Percentiles rank a stretch among this genome's conserved stretches.
These are phyloP conservation scores for Hirtodrosophila histrioides DNA, from an alignment of 2,888 invertebrate species.

Conservation along the genomic window DNA sequence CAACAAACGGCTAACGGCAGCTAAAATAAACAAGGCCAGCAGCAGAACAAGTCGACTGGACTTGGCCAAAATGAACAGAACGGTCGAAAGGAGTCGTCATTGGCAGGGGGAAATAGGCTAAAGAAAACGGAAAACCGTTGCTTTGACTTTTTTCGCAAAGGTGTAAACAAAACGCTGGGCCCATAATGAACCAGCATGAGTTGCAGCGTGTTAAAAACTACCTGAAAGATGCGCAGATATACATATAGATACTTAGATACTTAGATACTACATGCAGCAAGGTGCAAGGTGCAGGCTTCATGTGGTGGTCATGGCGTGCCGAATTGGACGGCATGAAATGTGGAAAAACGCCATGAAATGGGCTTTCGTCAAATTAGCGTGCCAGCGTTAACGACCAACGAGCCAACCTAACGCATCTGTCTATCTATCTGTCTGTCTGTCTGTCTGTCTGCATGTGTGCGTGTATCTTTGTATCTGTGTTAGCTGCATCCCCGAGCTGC, in stretches of 20 bases:
- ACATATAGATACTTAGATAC: conserved; percentile 34
- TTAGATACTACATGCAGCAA: conserved; percentile 25
- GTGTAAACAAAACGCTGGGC: conserved; percentile 67
- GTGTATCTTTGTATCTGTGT: conserved; percentile 24
- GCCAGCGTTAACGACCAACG: conserved; percentile 73
- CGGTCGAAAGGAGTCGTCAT: conserved; percentile 25
- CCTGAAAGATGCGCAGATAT: conserved; percentile 57
- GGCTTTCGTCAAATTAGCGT: conserved; percentile 83
- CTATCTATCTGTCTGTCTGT: conserved; percentile 8
- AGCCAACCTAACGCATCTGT: conserved; percentile 18
- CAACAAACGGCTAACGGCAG: conserved; percentile 60
- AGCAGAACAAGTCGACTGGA: conserved; percentile 8
- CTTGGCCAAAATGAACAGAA: conserved; percentile 5
- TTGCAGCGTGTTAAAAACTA: conserved; percentile 72
- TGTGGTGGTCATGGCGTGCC: conserved; percentile 46
- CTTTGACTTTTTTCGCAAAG: conserved; percentile 69
- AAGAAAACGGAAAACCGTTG: conserved; percentile 43
- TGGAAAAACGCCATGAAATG: conserved; percentile 79
- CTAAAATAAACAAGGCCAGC: conserved; percentile 61
- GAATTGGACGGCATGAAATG: conserved; percentile 69
- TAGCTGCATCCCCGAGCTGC: conserved; percentile 24
- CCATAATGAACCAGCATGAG: conserved; percentile 47
- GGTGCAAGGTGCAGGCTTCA: conserved; percentile 39
- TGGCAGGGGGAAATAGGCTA: conserved; percentile 42
- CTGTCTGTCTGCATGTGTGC: conserved; percentile 6